Evolutionary conservation across 2,888 invertebrate genomes (phyloP), one percentile per base, ranked within the genome.

Genomic region (Silvanus unidentatus): DNA sequence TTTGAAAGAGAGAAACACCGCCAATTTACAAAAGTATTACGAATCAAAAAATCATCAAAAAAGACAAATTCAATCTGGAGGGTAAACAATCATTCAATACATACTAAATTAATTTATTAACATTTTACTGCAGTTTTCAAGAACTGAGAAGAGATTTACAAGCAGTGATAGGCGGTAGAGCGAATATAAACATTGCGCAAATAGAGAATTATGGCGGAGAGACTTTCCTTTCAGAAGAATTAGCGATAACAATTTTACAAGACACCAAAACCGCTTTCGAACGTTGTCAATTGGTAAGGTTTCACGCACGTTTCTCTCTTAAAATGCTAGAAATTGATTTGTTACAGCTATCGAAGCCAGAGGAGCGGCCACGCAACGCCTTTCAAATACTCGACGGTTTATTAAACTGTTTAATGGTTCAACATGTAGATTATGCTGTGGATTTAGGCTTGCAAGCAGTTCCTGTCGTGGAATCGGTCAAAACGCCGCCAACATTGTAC

Each of bases 201-300:
- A 91, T 95, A 36, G 97, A 97, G 70, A 91, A 95, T 71, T 96
- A 93, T 65, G 96, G 95, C 1, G 97, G 94, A 0, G 97, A 99
- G 73, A 98, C 95, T 0, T 95, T 97, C 68, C 77, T 99, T 0
- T 95, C 95, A 1, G 96, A 97, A 69, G 91, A 94, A 65, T 78
- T 97, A 2, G 95, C 95, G 0, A 90, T 94, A 53, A 88, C 84
- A 60, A 80, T 98, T 64, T 73, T 99, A 32, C 91, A 90, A 66
- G 90, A 94, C 64, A 88, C 92, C 1, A 91, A 92, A 70, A 81
- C 87, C 29, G 93, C 96, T 0, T 89, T 97, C 57, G 83, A 88
- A 55, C 77, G 97, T 47, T 95, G 95, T 66, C 85, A 88, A 52
- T 75, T 88, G 63, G 85, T 88, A 66, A 74, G 75, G 50, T 42